Conservation (phyloP, 2,113 vertebrate species). For the Parus major region DNA sequence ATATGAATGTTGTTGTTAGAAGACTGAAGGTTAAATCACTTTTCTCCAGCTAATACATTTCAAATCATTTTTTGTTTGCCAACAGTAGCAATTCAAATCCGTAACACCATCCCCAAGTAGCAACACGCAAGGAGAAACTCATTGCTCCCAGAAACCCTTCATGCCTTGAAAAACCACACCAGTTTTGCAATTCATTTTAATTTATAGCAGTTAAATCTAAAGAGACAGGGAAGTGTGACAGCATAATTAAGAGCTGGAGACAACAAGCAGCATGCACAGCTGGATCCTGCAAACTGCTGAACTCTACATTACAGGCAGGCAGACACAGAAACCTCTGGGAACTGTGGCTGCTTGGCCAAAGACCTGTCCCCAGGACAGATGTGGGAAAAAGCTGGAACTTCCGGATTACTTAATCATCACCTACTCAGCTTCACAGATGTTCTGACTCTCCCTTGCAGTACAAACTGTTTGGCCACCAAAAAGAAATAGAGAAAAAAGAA, state of each 20-base stretch:
- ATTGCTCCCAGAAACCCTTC: not conserved
- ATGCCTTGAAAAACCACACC: not conserved
- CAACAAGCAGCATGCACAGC: fast-evolving
- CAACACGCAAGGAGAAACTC: not conserved
- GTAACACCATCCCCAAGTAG: not conserved
- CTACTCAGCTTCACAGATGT: not conserved
- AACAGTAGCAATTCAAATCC: not conserved
- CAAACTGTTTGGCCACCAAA: fast-evolving
- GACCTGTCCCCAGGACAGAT: not conserved
- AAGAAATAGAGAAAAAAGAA: not conserved
- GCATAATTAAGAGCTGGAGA: not conserved
- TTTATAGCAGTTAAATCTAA: not conserved
- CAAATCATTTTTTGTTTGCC: not conserved
- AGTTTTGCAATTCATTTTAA: not conserved
- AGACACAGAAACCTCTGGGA: not conserved
- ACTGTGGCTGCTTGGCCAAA: not conserved
- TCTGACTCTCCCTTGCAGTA: not conserved
- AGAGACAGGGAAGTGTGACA: not conserved
- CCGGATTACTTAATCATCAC: not conserved
- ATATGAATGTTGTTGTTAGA: not conserved
- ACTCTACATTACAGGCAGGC: fast-evolving
- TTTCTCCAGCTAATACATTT: not conserved
- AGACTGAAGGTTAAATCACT: slow-evolving; percentile 16
- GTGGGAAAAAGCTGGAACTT: not conserved
- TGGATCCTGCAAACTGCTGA: not conserved